These are phyloP conservation scores for Bactericera cockerelli DNA, from an alignment of 1,140 invertebrate species.

Conservation along the genomic window DNA sequence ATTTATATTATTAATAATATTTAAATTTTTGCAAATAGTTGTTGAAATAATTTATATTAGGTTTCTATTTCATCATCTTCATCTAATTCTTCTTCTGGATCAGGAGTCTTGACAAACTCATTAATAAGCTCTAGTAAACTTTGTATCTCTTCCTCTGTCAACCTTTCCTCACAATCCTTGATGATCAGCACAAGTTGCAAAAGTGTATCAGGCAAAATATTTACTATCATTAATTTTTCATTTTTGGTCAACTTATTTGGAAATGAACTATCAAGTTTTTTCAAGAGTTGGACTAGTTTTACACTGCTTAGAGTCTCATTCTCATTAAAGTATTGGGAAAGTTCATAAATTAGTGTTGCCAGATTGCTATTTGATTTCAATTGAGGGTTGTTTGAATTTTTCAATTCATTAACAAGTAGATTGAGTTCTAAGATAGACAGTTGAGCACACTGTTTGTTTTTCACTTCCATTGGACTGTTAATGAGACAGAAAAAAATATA, in stretches of 20 bases:
- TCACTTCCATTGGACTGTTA: background rate
- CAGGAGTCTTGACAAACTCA: background rate
- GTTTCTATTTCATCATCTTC: background rate
- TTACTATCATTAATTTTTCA: constrained; percentile 8
- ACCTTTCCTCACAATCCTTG: constrained; percentile 5
- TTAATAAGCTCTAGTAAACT: background rate
- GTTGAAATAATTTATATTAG: too few species aligned
- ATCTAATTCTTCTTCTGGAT: background rate
- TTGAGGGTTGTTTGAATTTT: constrained; percentile 1
- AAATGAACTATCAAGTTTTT: background rate
- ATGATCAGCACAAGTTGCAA: background rate
- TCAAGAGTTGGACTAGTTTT: background rate
- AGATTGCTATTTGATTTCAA: constrained; percentile 3
- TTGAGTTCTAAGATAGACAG: constrained; percentile 1
- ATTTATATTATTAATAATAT: too few species aligned
- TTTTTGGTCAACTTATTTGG: background rate
- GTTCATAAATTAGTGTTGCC: constrained; percentile 3
- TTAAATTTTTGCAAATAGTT: too few species aligned
- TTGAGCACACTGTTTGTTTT: constrained; percentile 5
- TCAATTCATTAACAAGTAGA: constrained; percentile 7
- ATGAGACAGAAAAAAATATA: too few species aligned
- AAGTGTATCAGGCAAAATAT: background rate
- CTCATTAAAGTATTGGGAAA: constrained; percentile 2
- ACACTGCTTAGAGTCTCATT: background rate
- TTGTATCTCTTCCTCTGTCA: background rate